Percentiles rank a stretch among this genome's conserved stretches.
Evolutionary conservation across 2,888 invertebrate species (phyloP).

Genomic region (Osedax fenrisi): DNA sequence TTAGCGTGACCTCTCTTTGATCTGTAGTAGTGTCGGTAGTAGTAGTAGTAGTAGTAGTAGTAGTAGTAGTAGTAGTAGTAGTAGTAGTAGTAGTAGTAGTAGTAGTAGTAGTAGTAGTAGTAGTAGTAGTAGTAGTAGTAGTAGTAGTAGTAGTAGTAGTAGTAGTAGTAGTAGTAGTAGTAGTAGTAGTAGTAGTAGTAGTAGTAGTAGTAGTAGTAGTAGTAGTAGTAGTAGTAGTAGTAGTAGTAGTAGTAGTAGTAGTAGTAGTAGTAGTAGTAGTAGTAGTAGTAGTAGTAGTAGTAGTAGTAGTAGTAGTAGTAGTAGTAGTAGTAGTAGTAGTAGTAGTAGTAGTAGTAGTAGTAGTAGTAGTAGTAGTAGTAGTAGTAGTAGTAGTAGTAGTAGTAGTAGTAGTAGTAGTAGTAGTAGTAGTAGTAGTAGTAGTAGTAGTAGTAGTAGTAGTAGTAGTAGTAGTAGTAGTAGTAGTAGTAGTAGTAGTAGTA

Average conservation of each 20-base stretch:
- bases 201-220: slow-evolving; percentile 6
- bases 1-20: too few species aligned
- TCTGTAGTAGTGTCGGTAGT: too few species aligned
- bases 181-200: slow-evolving; percentile 7
- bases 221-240: neutral
- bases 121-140: slow-evolving; percentile 13
- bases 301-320: neutral
- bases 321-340: neutral
- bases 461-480: too few species aligned
- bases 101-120: slow-evolving; percentile 4
- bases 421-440: too few species aligned
- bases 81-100: neutral
- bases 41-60: neutral
- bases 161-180: slow-evolving; percentile 9
- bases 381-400: too few species aligned
- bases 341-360: too few species aligned
- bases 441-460: too few species aligned
- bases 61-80: neutral
- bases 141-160: slow-evolving; percentile 9
- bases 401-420: too few species aligned
- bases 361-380: too few species aligned
- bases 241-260: neutral
- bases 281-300: neutral
- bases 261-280: neutral
- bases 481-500: too few species aligned